Evolutionary conservation across 1,140 invertebrate genomes (phyloP).

Genomic region (Drosophila micromelanica): DNA sequence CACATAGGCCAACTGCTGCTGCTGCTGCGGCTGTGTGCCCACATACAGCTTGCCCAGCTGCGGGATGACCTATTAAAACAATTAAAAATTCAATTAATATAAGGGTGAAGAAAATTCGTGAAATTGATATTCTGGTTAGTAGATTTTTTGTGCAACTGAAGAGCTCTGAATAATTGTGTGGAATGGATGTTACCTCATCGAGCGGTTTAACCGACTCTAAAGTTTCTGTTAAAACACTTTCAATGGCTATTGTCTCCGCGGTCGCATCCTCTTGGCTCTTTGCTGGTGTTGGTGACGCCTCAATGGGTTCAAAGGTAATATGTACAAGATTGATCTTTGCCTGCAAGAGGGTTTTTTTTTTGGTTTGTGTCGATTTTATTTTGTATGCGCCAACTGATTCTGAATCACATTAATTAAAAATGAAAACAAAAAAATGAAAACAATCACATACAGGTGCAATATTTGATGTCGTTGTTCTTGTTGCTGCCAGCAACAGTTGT

Average conservation of each 20-base stretch:
- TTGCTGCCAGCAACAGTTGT: slow-evolving; percentile 43
- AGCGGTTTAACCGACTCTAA: slow-evolving; percentile 45
- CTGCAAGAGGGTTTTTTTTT: slow-evolving; percentile 60
- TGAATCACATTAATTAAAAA: not conserved
- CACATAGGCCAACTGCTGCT: slow-evolving; percentile 59
- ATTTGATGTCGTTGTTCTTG: slow-evolving; percentile 21
- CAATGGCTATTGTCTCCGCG: slow-evolving; percentile 56
- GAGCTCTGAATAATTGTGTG: slow-evolving; percentile 50
- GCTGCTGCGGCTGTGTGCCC: slow-evolving; percentile 53
- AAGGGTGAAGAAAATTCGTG: not conserved
- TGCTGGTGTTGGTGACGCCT: slow-evolving; percentile 23
- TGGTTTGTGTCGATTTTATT: slow-evolving; percentile 1
- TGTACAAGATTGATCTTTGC: slow-evolving; percentile 83
- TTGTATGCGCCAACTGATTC: not conserved
- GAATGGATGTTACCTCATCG: slow-evolving; percentile 29
- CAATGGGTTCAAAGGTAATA: slow-evolving; percentile 79
- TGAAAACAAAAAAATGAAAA: not conserved
- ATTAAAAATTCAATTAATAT: not conserved
- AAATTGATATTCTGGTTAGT: slow-evolving; percentile 6
- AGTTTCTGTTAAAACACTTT: slow-evolving; percentile 62
- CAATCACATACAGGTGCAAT: slow-evolving; percentile 59
- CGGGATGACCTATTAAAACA: slow-evolving; percentile 66
- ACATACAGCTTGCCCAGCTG: slow-evolving; percentile 79
- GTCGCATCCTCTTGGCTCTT: slow-evolving; percentile 48
- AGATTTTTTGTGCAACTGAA: slow-evolving; percentile 25